Evolutionary conservation across 2,797 vertebrate species (phyloP), one percentile per base, ranked within the genome.

Genomic region (Bovichtus variegatus): DNA sequence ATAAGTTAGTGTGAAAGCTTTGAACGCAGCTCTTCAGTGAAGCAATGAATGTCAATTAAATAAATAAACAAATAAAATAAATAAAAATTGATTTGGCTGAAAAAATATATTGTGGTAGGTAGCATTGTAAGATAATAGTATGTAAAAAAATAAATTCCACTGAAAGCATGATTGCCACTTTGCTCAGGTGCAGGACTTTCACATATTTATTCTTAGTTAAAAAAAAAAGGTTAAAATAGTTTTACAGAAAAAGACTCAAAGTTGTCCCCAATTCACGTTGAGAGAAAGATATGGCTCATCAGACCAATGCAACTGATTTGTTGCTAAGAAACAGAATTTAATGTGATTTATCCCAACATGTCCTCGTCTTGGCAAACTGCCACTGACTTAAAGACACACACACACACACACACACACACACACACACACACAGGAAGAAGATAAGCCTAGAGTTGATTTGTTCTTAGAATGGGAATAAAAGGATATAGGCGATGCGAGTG

Each of bases 261-360:
- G 70, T 78, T 51, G 73, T 36, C 67, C 86, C 75, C 69, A 82
- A 87, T 85, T 91, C 89, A 84, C 62, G 67, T 78, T 55, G 31
- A 4, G 71, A 67, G 69, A 68, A 83, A 72, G 81, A 40, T n/a
- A 80, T 41, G 62, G 62, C 76, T 87, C 60, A 80, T 87, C 69
- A 55, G 66, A 38, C 76, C 38, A 67, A n/a, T 34, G 70, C 55
- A 43, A 27, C 47, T 74, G 82, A 83, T 86, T 86, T 88, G 91
- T 92, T 92, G 90, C 91, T 90, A 85, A 86, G 88, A 76, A 87
- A 92, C 91, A 83, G 83, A 81, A 77, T n/a, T 70, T 68, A 19
- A 75, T 72, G 78, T 73, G 80, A 86, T 84, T 81, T 85, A 74
- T 73, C 54, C 55, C 69, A 79, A 73, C 72, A 25, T 78, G 76